Percentiles rank a stretch among this genome's conserved stretches.
Conservation (phyloP, 2,797 vertebrate species). For the Ptychadena robeensis region DNA sequence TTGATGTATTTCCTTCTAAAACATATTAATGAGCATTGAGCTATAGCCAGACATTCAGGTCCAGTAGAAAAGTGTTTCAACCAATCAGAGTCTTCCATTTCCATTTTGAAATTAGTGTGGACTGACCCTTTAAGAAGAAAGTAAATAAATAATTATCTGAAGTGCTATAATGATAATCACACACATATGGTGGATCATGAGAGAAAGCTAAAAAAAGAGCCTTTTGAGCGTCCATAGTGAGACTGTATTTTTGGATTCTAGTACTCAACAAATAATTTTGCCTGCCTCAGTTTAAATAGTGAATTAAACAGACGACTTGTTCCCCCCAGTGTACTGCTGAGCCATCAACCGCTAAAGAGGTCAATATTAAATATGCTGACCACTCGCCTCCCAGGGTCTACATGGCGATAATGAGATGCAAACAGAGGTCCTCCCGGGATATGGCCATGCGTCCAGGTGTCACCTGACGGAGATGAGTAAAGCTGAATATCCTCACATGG, state of each 20-base stretch:
- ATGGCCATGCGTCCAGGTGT: slow-evolving; percentile 43
- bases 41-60: too few relatives aligned
- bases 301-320: slow-evolving; percentile 41
- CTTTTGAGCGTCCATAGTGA: slow-evolving; percentile 19
- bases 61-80: background rate
- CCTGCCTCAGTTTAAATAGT: slow-evolving; percentile 40
- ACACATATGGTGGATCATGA: background rate
- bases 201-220: background rate
- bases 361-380: slow-evolving; percentile 62
- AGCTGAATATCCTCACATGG: slow-evolving; percentile 24
- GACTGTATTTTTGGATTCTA: slow-evolving; percentile 32
- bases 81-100: background rate
- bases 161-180: slow-evolving; percentile 14
- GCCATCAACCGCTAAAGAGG: slow-evolving; percentile 52
- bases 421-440: slow-evolving; percentile 44
- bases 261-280: slow-evolving; percentile 46
- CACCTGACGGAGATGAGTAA: slow-evolving; percentile 23
- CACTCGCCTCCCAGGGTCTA: slow-evolving; percentile 44
- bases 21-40: too few relatives aligned
- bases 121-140: background rate
- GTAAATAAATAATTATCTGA: background rate
- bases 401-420: slow-evolving; percentile 56
- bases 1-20: too few relatives aligned
- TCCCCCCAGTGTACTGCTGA: slow-evolving; percentile 48
- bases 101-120: background rate